Evolutionary conservation across 2,113 vertebrate species (phyloP).

Genomic region (Australoheros scitulus): DNA sequence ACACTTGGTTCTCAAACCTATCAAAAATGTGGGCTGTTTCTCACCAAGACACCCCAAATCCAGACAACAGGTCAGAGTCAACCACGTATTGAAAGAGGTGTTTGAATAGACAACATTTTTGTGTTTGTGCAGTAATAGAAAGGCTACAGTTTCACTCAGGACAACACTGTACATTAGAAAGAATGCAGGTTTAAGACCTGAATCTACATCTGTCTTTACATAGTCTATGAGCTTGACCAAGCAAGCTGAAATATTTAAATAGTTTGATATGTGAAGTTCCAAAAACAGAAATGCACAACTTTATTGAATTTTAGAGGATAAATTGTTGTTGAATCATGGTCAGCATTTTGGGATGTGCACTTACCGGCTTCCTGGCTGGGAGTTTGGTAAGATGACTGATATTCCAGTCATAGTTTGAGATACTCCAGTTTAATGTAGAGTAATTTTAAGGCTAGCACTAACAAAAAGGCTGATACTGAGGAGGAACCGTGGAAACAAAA

Average conservation of each 20-base stretch:
- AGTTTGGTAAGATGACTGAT: too few relatives aligned
- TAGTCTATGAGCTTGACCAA: not conserved
- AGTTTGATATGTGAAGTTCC: not conserved
- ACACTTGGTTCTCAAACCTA: not conserved
- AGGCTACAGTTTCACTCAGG: not conserved
- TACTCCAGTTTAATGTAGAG: too few relatives aligned
- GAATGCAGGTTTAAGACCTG: not conserved
- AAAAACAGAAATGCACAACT: not conserved
- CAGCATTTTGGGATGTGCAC: not conserved
- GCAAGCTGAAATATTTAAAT: not conserved
- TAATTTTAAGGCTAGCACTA: too few relatives aligned
- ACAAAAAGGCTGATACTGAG: too few relatives aligned
- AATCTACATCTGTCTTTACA: not conserved
- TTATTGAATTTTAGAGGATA: not conserved
- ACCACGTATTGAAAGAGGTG: not conserved
- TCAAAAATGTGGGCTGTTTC: not conserved
- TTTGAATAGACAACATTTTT: not conserved
- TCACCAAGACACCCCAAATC: not conserved
- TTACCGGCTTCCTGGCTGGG: too few relatives aligned
- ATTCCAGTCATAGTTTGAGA: too few relatives aligned
- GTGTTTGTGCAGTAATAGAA: not conserved
- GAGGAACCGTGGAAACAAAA: not conserved
- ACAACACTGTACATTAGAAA: not conserved
- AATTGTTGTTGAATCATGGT: not conserved
- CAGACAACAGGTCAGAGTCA: not conserved